Evolutionary conservation across 1,140 invertebrate genomes (phyloP), one percentile per base, ranked within the genome.

Genomic region (Mercenaria mercenaria): DNA sequence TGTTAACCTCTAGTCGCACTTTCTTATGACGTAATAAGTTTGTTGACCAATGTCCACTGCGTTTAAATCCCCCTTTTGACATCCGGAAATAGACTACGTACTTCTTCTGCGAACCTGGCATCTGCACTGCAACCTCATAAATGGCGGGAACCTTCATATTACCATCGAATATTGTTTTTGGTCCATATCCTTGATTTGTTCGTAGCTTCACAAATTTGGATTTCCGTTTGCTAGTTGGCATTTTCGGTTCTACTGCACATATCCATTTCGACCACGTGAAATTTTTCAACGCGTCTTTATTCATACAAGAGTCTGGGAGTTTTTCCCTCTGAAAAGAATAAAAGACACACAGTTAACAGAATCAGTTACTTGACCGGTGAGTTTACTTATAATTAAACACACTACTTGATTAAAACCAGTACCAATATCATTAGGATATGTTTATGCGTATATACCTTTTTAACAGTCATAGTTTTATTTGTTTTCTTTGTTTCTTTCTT

Each of bases 51-150:
- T 37, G 61, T n/a, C 77, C 69, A 26, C 76, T 41, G 11, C 61
- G 26, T 0, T 37, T 32, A 34, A 82, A 86, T 8, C 64, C 76
- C 0, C 20, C 29, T 47, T 74, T 29, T 6, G 32, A 69, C 64
- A 90, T 59, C 23, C 20, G 43, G 72, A 74, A 91, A 11, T 52
- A 76, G 10, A 84, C 72, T 4, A 72, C 67, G 47, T 91, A 88
- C 50, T 83, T 84, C 52, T 90, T 83, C 26, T 29, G 61, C 11
- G 43, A 72, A 0, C 39, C 43, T 8, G 39, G 72, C 13, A 77
- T 32, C 47, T 86, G 88, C 1, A 93, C 56, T 13, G 89, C 91
- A n/a, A 92, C 41, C 37, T 93, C 92, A 43, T 90, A 91, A 18
- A 93, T 84, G 1, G 89, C 89, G 11, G 89, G 52, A 11, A 52